Evolutionary conservation across 2,888 invertebrate genomes (phyloP), one percentile per base, ranked within the genome.

Genomic region (Embidobia sp.): DNA sequence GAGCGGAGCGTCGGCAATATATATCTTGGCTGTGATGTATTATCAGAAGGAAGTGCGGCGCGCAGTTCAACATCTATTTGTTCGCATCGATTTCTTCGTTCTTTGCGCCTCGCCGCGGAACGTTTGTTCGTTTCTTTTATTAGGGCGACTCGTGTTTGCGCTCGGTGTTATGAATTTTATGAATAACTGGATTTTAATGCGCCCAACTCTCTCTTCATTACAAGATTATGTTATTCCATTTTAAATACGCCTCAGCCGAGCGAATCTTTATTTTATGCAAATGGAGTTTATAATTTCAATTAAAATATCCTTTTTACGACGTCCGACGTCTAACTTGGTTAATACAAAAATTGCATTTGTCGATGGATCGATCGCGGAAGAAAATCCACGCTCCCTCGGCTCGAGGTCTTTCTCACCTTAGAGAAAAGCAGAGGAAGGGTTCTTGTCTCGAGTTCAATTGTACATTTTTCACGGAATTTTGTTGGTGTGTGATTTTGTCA

Each of bases 231-330:
- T 53, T 44, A 55, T 63, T 48, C 55, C 48, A 72, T 72, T 53
- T 72, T 55, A 37, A 73, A 57, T 13, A 13, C 37, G 27, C 31
- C 1, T 5, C 26, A n/a, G 22, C 53, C n/a, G 8, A 10, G n/a
- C 44, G 33, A 57, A 37, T 49, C 51, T 61, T 73, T 57, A 40
- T 44, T 44, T 57, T 27, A 51, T 51, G 49, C 31, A 64, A 64
- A 48, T 40, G 22, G 40, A 40, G 64, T 73, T 73, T 64, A 63
- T 76, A 57, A 59, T 59, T 76, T 64, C 76, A 69, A 69, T 69
- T 75, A 67, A 53, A 57, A 48, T 61, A 75, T 63, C 37, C 61
- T 59, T 67, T 75, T 69, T 49, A 49, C 55, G 48, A 63, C 44
- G 40, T 11, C 27, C 44, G 59, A 49, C 44, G 49, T 31, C 53